Evolutionary conservation across 2,113 vertebrate genomes (phyloP), one percentile per base, ranked within the genome.

Genomic region (Cepphus grylle): DNA sequence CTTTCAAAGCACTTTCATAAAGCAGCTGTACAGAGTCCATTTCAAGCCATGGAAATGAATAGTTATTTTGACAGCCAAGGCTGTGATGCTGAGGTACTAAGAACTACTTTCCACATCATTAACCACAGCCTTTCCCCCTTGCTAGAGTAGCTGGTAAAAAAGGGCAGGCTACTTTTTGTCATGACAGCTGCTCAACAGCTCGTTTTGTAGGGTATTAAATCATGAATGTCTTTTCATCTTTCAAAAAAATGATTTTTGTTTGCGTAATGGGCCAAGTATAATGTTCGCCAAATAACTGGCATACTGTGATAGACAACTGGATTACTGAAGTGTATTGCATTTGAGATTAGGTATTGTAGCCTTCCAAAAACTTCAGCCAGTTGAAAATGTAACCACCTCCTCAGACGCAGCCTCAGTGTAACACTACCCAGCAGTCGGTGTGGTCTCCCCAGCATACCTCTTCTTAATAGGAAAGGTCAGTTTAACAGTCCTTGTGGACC

Each of bases 91-190:
- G 92, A 95, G 87, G 38, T 72, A 72, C 63, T 92, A 93, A 96
- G 76, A 81, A 73, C 67, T 79, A 59, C 87, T 96, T 97, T 97
- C 80, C 38, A 85, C 77, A 79, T 96, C 86, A 90, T 95, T 97
- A 96, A 73, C 42, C 42, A 89, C 12, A 91, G 47, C 55, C 40
- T 96, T 91, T 93, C 23, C 25, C 49, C 63, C 45, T 90, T 81
- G 36, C 43, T 80, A 34, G 19, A 66, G 52, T 34, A 93, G n/a
- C 15, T 90, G 27, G 63, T 78, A 86, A 71, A 87, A 97, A 96
- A 69, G 32, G 21, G 58, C 36, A 88, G 40, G 42, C 27, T 84
- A 26, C 65, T 81, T 94, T 96, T 91, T 74, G 20, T 62, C 72
- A 47, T 65, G 40, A 71, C 66, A 78, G 34, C 32, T 91, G 94